Percentiles rank a stretch among this genome's conserved stretches.
Conservation (phyloP, 2,797 vertebrate species). For the Austrolebias charrua region DNA sequence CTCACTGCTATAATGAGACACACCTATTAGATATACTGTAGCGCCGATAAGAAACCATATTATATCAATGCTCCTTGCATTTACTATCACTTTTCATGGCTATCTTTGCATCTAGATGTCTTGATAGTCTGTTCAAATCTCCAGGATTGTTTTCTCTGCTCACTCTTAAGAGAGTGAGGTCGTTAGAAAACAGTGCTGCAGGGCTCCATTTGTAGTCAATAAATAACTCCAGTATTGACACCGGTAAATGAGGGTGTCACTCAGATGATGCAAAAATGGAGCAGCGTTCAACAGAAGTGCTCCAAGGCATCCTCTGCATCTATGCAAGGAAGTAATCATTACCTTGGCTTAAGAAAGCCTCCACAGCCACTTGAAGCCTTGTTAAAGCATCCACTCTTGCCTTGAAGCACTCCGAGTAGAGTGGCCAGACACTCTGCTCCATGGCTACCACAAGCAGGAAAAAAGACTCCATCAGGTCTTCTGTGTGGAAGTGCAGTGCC, state of each 20-base stretch:
- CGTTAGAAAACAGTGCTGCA: conserved; percentile 13
- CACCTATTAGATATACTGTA: conserved; percentile 42
- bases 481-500: conserved; percentile 34
- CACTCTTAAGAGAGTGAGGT: conserved; percentile 12
- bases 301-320: conserved; percentile 34
- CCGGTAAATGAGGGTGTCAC: conserved; percentile 56
- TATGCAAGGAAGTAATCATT: conserved; percentile 56
- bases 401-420: conserved; percentile 54
- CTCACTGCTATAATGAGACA: conserved; percentile 43
- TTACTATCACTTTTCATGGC: conserved; percentile 14
- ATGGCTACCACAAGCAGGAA: conserved; percentile 54
- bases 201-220: conserved; percentile 59
- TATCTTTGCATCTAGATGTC: conserved; percentile 22
- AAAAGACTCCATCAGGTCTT: conserved; percentile 68
- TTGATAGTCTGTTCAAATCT: conserved; percentile 35
- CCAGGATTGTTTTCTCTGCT: conserved; percentile 10
- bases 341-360: conserved; percentile 51
- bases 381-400: conserved; percentile 52
- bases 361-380: conserved; percentile 35
- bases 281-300: conserved; percentile 37
- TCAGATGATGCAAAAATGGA: conserved; percentile 42
- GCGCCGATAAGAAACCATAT: conserved; percentile 43
- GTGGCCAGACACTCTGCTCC: conserved; percentile 31
- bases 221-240: conserved; percentile 63
- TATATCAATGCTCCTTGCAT: conserved; percentile 42